Conservation (phyloP, 2,888 invertebrate genomes). For the Lissonota sp. region DNA sequence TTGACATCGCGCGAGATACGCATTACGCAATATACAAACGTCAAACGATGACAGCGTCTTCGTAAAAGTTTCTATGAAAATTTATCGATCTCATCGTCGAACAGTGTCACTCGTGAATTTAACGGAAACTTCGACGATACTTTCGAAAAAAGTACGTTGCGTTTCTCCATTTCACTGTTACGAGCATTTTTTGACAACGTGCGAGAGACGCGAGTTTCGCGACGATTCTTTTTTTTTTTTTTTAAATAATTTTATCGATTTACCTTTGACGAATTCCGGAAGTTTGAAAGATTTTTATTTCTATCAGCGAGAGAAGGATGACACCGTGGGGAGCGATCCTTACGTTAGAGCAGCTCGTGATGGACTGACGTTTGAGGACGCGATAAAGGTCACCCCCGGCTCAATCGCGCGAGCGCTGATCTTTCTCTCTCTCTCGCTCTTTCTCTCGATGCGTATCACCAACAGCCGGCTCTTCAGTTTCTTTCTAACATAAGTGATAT, state of each 20-base stretch:
- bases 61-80: conserved; percentile 41
- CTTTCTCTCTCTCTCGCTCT: background rate
- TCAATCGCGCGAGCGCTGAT: conserved; percentile 5
- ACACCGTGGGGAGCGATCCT: conserved; percentile 40
- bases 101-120: background rate
- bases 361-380: conserved; percentile 67
- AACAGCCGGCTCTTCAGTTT: conserved; percentile 32
- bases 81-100: conserved; percentile 2
- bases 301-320: conserved; percentile 33
- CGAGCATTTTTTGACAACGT: background rate
- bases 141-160: background rate
- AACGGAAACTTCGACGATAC: background rate
- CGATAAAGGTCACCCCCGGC: conserved; percentile 58
- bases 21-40: conserved; percentile 58
- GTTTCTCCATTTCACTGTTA: background rate
- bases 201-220: background rate
- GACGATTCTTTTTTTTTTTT: no score
- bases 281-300: conserved; percentile 26
- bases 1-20: conserved; percentile 41
- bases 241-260: conserved; percentile 2
- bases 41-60: conserved; percentile 23
- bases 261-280: conserved; percentile 46
- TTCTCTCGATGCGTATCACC: conserved; percentile 19
- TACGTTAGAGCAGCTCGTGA: conserved; percentile 57
- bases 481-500: background rate